Evolutionary conservation across 2,797 vertebrate genomes (phyloP).

Genomic region (Peromyscus eremicus): DNA sequence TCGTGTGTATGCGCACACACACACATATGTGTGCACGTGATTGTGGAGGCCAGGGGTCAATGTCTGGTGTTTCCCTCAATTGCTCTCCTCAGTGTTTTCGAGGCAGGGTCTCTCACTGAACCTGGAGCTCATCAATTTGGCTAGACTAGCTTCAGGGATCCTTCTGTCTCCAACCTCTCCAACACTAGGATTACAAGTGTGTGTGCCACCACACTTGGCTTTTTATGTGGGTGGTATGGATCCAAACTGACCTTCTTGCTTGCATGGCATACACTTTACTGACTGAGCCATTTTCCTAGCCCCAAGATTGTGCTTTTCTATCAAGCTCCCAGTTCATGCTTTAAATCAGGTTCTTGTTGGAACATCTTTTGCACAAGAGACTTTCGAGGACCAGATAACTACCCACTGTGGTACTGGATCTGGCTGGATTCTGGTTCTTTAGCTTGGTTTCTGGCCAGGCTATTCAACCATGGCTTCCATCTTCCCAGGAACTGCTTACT

Average conservation of each 20-base stretch:
- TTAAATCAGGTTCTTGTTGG: constrained; percentile 32
- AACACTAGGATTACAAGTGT: background rate
- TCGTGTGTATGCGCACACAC: no score
- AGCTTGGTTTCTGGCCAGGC: constrained; percentile 21
- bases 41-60: background rate
- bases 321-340: constrained; percentile 30
- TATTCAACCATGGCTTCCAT: background rate
- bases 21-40: background rate
- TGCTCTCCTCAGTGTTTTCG: background rate
- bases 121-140: background rate
- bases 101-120: background rate
- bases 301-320: background rate
- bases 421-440: background rate
- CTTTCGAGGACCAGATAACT: background rate
- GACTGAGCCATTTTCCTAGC: background rate
- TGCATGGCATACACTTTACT: background rate
- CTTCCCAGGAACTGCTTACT: constrained; percentile 24
- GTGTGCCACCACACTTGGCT: background rate
- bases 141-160: background rate
- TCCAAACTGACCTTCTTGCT: background rate
- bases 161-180: background rate
- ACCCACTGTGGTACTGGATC: background rate
- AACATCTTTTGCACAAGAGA: constrained; percentile 23
- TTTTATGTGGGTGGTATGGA: background rate
- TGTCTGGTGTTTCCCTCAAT: background rate